Evolutionary conservation across 2,888 invertebrate genomes (phyloP).

Genomic region (Euproctis similis): DNA sequence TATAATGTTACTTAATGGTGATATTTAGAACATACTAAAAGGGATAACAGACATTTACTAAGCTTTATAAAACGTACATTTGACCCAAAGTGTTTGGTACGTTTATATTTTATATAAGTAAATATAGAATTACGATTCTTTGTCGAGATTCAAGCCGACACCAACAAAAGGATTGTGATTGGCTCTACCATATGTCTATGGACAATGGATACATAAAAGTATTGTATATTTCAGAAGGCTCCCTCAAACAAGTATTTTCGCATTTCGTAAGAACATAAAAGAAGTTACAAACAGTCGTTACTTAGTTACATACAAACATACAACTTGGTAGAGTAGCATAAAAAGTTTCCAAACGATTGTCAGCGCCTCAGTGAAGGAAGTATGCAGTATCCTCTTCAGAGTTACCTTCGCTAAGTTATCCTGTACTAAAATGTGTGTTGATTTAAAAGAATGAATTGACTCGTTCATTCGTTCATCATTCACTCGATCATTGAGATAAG

Average conservation of each 20-base stretch:
- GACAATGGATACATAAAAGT: slow-evolving; percentile 65
- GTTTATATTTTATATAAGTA: slow-evolving; percentile 35
- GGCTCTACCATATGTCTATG: slow-evolving; percentile 37
- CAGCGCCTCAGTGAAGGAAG: slow-evolving; percentile 16
- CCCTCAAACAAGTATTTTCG: slow-evolving; percentile 50
- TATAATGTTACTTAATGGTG: no score
- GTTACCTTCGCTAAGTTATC: slow-evolving; percentile 17
- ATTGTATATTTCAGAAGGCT: slow-evolving; percentile 44
- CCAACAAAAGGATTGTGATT: slow-evolving; percentile 41
- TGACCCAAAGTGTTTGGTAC: slow-evolving; percentile 17
- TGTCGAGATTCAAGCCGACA: slow-evolving; percentile 36
- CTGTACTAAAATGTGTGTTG: slow-evolving; percentile 17
- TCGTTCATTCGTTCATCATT: no score
- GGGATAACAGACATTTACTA: slow-evolving; percentile 12
- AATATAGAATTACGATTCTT: no score
- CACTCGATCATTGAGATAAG: slow-evolving; percentile 39
- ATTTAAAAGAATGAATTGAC: no score
- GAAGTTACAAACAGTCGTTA: slow-evolving; percentile 56
- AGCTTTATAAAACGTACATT: slow-evolving; percentile 16
- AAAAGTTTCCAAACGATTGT: slow-evolving; percentile 33
- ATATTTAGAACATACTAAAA: no score
- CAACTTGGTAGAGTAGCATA: slow-evolving; percentile 30
- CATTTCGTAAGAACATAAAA: slow-evolving; percentile 39
- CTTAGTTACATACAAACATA: slow-evolving; percentile 36
- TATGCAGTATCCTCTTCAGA: slow-evolving; percentile 17